These are phyloP conservation scores for Chironomus riparius DNA, from an alignment of 2,888 invertebrate genomes.

Conservation along the genomic window DNA sequence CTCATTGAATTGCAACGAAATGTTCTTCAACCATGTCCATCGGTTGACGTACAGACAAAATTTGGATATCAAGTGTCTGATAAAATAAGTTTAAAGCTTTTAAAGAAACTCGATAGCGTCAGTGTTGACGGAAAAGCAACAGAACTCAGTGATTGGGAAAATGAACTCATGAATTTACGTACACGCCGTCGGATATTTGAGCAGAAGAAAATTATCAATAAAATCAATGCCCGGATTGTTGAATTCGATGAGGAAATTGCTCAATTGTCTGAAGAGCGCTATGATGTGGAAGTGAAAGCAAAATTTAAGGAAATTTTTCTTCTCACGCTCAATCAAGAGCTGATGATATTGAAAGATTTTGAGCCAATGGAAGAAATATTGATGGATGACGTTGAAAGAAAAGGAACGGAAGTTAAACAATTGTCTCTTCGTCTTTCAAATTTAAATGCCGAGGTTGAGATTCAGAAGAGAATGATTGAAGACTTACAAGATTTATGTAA, in stretches of 20 bases:
- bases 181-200: conserved; percentile 48
- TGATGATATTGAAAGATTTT: conserved; percentile 62
- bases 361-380: conserved; percentile 60
- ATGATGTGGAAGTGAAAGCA: conserved; percentile 49
- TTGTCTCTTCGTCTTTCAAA: conserved; percentile 46
- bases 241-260: conserved; percentile 57
- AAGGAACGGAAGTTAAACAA: conserved; percentile 47
- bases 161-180: conserved; percentile 34
- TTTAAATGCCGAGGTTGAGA: conserved; percentile 47
- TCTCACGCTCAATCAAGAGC: conserved; percentile 61
- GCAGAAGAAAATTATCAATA: conserved; percentile 54
- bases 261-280: conserved; percentile 48
- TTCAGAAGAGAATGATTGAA: conserved; percentile 42
- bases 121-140: conserved; percentile 10
- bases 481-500: conserved; percentile 44
- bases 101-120: not conserved
- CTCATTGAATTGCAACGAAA: not conserved
- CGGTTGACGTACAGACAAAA: not conserved
- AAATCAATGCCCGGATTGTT: conserved; percentile 50
- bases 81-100: not conserved
- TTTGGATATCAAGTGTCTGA: not conserved
- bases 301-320: conserved; percentile 55
- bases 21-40: not conserved
- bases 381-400: conserved; percentile 49
- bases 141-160: conserved; percentile 30